Evolutionary conservation across 2,888 invertebrate genomes (phyloP).

Genomic region (Hyles lineata): DNA sequence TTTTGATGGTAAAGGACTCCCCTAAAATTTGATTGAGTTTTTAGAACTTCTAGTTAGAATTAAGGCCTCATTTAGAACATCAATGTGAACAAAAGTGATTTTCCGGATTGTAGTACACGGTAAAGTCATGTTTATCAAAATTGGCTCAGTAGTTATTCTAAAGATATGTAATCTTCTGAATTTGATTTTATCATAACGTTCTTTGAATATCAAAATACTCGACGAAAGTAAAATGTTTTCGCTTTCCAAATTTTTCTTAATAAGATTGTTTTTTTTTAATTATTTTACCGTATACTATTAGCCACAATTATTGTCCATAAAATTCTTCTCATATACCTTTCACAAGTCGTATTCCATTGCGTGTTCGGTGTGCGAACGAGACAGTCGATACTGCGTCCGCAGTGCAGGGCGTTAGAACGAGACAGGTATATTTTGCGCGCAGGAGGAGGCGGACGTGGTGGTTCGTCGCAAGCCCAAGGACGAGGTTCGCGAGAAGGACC

Average conservation of each 20-base stretch:
- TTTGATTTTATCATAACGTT: too few species aligned
- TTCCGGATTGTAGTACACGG: conserved; percentile 2
- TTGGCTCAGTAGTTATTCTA: not conserved
- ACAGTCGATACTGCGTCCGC: conserved; percentile 28
- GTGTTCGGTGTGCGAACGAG: conserved; percentile 15
- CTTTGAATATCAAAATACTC: too few species aligned
- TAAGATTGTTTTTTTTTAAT: not conserved
- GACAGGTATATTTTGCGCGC: conserved; percentile 50
- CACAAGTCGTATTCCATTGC: not conserved
- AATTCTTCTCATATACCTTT: not conserved
- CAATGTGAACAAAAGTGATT: not conserved
- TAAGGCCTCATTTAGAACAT: not conserved
- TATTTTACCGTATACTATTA: not conserved
- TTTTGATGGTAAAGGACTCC: too few species aligned
- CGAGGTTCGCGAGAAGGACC: conserved; percentile 50
- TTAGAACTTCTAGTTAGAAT: not conserved
- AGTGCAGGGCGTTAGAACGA: conserved; percentile 33
- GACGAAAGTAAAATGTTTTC: too few species aligned
- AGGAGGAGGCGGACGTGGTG: conserved; percentile 88
- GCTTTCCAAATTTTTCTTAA: too few species aligned
- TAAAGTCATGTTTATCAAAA: not conserved
- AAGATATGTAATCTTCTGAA: too few species aligned
- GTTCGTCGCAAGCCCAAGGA: conserved; percentile 75
- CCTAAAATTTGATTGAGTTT: too few species aligned
- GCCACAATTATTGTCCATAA: not conserved